A percentile compares a stretch with the other conserved stretches of the same genome.
These are phyloP conservation scores for Parnassius smintheus DNA, from an alignment of 2,888 invertebrate genomes.

Conservation along the genomic window DNA sequence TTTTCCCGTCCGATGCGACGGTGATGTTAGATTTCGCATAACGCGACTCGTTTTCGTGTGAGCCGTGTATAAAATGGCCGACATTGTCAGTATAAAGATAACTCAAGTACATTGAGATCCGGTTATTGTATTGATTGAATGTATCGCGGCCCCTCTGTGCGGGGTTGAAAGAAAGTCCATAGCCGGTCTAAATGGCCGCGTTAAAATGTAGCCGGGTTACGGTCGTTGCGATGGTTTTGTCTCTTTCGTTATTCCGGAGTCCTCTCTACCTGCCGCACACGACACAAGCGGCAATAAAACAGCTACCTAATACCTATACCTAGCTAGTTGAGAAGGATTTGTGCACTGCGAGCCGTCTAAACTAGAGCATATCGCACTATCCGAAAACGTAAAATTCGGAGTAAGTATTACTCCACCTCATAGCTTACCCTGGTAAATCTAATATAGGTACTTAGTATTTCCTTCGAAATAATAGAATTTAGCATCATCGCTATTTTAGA, in stretches of 20 bases:
- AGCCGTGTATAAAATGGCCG: conserved; percentile 27
- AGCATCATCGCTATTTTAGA: too few species aligned
- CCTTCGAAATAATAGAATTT: too few species aligned
- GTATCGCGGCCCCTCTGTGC: conserved; percentile 34
- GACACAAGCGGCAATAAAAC: conserved; percentile 37
- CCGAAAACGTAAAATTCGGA: neutral
- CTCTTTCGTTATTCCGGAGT: conserved; percentile 47
- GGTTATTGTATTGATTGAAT: conserved; percentile 68
- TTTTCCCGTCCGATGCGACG: conserved; percentile 72
- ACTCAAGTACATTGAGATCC: conserved; percentile 30
- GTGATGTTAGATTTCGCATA: conserved; percentile 45
- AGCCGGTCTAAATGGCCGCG: conserved; percentile 53
- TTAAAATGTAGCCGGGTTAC: conserved; percentile 52
- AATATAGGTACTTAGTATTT: neutral
- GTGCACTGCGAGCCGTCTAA: conserved; percentile 23
- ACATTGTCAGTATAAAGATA: conserved; percentile 28
- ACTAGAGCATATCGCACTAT: conserved; percentile 15
- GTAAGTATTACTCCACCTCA: neutral
- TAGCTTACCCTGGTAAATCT: neutral
- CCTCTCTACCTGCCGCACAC: conserved; percentile 32
- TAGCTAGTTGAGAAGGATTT: conserved; percentile 31
- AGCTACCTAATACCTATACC: conserved; percentile 31
- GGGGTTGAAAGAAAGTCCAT: conserved; percentile 52
- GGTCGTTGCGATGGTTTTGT: conserved; percentile 52
- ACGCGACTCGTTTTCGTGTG: conserved; percentile 38